A percentile compares a stretch with the other conserved stretches of the same genome.
These are phyloP conservation scores for Macrosoma leucophasiata DNA, from an alignment of 2,888 invertebrate genomes.

Conservation along the genomic window DNA sequence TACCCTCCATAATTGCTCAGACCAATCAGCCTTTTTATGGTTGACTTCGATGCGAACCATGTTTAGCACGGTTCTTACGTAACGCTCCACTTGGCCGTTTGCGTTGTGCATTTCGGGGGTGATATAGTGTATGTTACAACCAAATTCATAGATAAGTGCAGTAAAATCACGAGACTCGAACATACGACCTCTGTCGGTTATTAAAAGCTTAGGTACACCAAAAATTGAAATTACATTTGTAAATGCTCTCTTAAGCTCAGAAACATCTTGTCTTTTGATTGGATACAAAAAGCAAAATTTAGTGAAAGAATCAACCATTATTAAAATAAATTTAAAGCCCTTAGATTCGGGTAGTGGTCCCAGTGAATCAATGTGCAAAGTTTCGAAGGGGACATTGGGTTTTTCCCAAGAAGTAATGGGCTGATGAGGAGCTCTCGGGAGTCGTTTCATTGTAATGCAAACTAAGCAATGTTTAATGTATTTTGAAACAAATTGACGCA, in stretches of 20 bases:
- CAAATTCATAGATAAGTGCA: conserved; percentile 9
- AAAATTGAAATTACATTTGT: conserved; percentile 18
- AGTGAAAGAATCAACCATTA: conserved; percentile 23
- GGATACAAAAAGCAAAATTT: conserved; percentile 25
- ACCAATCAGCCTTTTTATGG: conserved; percentile 6
- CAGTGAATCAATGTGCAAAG: conserved; percentile 14
- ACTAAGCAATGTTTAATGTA: conserved; percentile 2
- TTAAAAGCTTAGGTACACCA: conserved; percentile 20
- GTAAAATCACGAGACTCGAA: conserved; percentile 17
- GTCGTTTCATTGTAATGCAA: conserved; percentile 18
- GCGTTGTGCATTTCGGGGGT: conserved; percentile 25
- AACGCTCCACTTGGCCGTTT: conserved; percentile 17
- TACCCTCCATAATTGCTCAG: conserved; percentile 4
- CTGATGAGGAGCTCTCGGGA: conserved; percentile 19
- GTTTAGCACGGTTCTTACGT: conserved; percentile 15
- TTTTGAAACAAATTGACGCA: conserved; percentile 4
- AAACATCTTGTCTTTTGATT: conserved; percentile 23
- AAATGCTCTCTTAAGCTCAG: conserved; percentile 17
- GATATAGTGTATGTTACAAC: conserved; percentile 19
- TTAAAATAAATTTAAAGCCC: conserved; percentile 7
- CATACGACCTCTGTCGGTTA: conserved; percentile 23
- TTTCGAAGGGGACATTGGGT: conserved; percentile 20
- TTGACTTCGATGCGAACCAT: conserved; percentile 14
- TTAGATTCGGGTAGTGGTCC: conserved; percentile 3
- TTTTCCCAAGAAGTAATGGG: conserved; percentile 23